A percentile compares a stretch with the other conserved stretches of the same genome.
Conservation (phyloP, 2,888 invertebrate genomes). For the Strigamia transsilvanica region DNA sequence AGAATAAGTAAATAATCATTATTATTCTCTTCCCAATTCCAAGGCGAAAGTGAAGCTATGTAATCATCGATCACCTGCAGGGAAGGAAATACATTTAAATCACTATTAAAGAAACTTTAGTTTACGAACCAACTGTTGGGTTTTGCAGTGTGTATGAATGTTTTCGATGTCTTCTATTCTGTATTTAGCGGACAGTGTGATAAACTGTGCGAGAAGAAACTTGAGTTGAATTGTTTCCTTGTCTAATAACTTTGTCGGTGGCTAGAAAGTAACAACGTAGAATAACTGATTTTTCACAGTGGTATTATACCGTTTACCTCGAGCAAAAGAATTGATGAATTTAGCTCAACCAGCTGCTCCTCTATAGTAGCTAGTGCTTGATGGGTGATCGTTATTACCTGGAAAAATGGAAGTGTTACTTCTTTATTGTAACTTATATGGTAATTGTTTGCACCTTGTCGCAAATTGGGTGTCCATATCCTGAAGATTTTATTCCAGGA, state of each 20-base stretch:
- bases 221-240: not conserved
- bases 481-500: not conserved
- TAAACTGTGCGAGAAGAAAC: not conserved
- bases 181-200: not conserved
- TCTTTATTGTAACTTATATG: not conserved
- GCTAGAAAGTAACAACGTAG: not conserved
- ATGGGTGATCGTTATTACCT: not conserved
- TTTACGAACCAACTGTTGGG: not conserved
- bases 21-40: conserved; percentile 16
- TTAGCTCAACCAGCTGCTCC: not conserved
- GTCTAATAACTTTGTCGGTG: not conserved
- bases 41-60: not conserved
- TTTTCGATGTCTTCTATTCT: not conserved
- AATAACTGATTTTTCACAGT: too few species aligned
- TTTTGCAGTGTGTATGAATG: not conserved
- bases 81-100: not conserved
- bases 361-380: not conserved
- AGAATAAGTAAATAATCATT: conserved; percentile 10
- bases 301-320: not conserved
- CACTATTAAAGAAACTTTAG: not conserved
- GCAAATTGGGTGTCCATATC: not conserved
- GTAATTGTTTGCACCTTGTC: not conserved
- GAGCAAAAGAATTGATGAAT: not conserved
- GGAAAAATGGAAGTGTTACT: not conserved
- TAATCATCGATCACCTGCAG: not conserved